A percentile compares a stretch with the other conserved stretches of the same genome.
These are phyloP conservation scores for Chelon auratus DNA, from an alignment of 2,797 vertebrate species.

Conservation along the genomic window DNA sequence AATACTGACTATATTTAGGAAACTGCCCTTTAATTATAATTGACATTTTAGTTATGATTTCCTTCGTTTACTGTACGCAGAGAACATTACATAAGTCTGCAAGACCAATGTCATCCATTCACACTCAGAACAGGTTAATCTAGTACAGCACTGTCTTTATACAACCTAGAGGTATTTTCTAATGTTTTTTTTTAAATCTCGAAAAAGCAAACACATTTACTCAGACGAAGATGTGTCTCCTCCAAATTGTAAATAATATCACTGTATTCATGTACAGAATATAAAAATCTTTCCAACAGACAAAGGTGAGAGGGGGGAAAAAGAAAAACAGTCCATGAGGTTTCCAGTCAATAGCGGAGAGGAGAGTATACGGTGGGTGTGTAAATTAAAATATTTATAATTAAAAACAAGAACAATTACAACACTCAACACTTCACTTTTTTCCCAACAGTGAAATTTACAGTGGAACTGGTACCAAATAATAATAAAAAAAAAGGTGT, in stretches of 20 bases:
- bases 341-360: conserved; percentile 80
- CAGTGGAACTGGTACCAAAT: conserved; percentile 74
- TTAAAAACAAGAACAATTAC: conserved; percentile 84
- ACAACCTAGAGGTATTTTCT: conserved; percentile 79
- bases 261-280: conserved; percentile 76
- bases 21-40: conserved; percentile 68
- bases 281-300: conserved; percentile 75
- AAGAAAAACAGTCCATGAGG: conserved; percentile 65
- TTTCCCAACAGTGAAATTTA: conserved; percentile 82
- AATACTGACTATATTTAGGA: conserved; percentile 82
- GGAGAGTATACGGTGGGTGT: conserved; percentile 77
- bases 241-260: conserved; percentile 73
- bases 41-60: conserved; percentile 58
- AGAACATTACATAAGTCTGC: conserved; percentile 61
- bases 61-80: conserved; percentile 47
- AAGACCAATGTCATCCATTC: conserved; percentile 67
- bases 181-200: conserved; percentile 43
- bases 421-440: conserved; percentile 84
- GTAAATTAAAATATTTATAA: conserved; percentile 80
- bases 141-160: conserved; percentile 74
- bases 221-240: conserved; percentile 62
- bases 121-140: conserved; percentile 73
- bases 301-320: conserved; percentile 60
- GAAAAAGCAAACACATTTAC: conserved; percentile 68
- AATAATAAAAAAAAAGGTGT: conserved; percentile 52